A percentile compares a stretch with the other conserved stretches of the same genome.
Conservation (phyloP, 2,797 vertebrate genomes). For the Melanotaenia boesemani region DNA sequence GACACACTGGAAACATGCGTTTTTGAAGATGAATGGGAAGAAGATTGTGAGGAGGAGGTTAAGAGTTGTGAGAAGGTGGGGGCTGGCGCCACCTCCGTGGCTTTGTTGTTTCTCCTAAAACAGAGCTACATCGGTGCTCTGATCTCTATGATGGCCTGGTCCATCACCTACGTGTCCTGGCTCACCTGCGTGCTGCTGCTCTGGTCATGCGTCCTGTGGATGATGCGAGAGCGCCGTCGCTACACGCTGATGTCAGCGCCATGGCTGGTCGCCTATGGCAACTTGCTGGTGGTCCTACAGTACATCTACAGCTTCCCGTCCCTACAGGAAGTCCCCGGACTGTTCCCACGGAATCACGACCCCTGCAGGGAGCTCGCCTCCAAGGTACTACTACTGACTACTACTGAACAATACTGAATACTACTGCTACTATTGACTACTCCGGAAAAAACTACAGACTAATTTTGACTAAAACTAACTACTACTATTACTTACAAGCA, state of each 20-base stretch:
- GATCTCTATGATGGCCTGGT: constrained; percentile 97
- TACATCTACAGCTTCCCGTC: constrained; percentile 94
- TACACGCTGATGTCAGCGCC: constrained; percentile 95
- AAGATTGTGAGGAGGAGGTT: constrained; percentile 22
- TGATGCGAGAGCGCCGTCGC: constrained; percentile 91
- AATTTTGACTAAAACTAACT: too few species aligned
- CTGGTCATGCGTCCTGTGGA: constrained; percentile 96
- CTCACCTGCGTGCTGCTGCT: constrained; percentile 93
- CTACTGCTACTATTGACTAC: neutral
- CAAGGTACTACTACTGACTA: constrained; percentile 83
- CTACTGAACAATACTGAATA: constrained; percentile 5
- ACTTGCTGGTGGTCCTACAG: constrained; percentile 89
- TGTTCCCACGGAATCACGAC: constrained; percentile 88
- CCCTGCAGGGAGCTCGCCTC: constrained; percentile 88
- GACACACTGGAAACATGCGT: constrained; percentile 68
- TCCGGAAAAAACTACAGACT: too few species aligned
- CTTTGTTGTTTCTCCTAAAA: constrained; percentile 92
- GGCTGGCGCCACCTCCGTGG: constrained; percentile 83
- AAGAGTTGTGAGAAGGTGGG: constrained; percentile 68
- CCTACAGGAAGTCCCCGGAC: constrained; percentile 85
- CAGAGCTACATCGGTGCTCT: constrained; percentile 96
- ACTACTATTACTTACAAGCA: too few species aligned
- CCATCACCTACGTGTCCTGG: constrained; percentile 97
- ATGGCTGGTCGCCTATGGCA: constrained; percentile 93
- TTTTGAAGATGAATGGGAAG: constrained; percentile 73